These are phyloP conservation scores for Leptoteleia sp. DNA, from an alignment of 1,140 invertebrate species.

Conservation along the genomic window DNA sequence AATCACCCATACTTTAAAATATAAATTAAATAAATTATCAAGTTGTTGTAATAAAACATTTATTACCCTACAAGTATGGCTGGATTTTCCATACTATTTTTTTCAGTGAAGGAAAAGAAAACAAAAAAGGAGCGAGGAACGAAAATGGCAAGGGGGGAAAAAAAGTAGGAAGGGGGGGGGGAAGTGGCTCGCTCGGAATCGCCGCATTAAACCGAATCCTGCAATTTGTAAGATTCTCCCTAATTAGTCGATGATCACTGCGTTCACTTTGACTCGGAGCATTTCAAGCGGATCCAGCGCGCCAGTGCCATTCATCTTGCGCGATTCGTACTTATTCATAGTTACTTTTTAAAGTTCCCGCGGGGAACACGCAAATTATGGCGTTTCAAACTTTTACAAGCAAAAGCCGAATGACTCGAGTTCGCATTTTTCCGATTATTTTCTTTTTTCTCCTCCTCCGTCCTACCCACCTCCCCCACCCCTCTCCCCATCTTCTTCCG, in stretches of 20 bases:
- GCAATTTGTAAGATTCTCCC: conserved; percentile 63
- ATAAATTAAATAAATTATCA: no score
- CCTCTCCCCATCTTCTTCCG: no score
- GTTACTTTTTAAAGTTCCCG: conserved; percentile 44
- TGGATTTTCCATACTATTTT: no score
- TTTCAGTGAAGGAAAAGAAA: no score
- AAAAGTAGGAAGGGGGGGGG: background rate
- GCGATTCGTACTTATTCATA: conserved; percentile 54
- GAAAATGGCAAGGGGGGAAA: conserved; percentile 15
- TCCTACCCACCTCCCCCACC: no score
- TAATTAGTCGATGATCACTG: conserved; percentile 66
- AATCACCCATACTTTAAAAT: no score
- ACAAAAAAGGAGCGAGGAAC: conserved; percentile 19
- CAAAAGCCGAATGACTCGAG: background rate
- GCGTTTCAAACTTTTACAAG: conserved; percentile 45
- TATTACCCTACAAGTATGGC: no score
- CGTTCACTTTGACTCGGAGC: conserved; percentile 62
- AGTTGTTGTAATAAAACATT: no score
- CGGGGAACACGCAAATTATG: conserved; percentile 46
- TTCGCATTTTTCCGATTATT: conserved; percentile 7
- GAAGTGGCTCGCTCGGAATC: conserved; percentile 30
- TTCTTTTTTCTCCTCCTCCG: no score
- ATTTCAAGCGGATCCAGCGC: conserved; percentile 49
- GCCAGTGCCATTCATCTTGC: conserved; percentile 59
- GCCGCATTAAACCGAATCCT: conserved; percentile 62